These are phyloP conservation scores for Cyphomyrus plagiostoma DNA, from an alignment of 2,113 vertebrate genomes.

Conservation along the genomic window DNA sequence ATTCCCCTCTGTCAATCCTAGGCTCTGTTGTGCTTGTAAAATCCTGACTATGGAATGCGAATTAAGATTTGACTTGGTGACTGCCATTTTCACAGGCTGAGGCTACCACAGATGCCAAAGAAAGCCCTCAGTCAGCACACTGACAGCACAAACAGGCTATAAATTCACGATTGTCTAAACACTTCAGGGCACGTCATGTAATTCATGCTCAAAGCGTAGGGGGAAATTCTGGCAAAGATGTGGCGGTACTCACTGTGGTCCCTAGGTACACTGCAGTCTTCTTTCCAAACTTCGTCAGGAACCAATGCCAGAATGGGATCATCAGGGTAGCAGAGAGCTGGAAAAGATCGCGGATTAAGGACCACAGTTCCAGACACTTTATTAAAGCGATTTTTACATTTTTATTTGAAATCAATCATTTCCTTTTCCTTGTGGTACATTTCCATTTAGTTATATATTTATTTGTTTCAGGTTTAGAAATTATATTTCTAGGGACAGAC, in stretches of 20 bases:
- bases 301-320: slow-evolving; percentile 92
- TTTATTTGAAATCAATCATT: not conserved
- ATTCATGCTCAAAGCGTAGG: not conserved
- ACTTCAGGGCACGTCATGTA: not conserved
- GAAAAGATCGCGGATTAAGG: not conserved
- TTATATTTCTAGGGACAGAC: not conserved
- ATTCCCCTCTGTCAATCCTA: not conserved
- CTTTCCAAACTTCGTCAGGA: slow-evolving; percentile 85
- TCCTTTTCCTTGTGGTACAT: not conserved
- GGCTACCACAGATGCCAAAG: not conserved
- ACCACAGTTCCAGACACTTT: not conserved
- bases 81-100: not conserved
- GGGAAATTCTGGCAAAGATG: not conserved
- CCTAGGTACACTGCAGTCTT: slow-evolving; percentile 82
- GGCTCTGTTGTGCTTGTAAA: not conserved
- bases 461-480: not conserved
- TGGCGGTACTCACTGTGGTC: slow-evolving; percentile 70
- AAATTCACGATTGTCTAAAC: not conserved
- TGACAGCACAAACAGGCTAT: not conserved
- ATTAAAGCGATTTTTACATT: not conserved
- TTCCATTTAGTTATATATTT: not conserved
- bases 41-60: not conserved
- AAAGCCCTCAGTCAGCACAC: not conserved
- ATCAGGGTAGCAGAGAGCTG: slow-evolving; percentile 81
- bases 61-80: not conserved